Base-by-base conservation (phyloP, 2,888 invertebrate species). In the Eumacrocentrus americanus region DNA sequence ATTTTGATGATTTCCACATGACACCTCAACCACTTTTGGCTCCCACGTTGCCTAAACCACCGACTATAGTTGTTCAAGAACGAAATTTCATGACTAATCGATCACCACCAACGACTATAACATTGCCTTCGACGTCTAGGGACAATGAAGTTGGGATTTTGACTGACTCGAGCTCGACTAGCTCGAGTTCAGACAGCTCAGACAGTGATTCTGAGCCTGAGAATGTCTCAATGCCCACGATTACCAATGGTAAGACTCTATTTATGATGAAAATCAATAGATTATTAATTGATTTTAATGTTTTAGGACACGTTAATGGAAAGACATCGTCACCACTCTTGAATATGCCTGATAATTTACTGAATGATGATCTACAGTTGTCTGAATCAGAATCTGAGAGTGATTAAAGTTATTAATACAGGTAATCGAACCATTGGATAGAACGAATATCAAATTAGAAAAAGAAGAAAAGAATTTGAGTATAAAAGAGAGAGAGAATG, bases 331-430 rank as follows among this genome's bases (percentile, higher is more conserved):
- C 73, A 16, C 77, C 80, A 44, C 72, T 75, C 9, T 69, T 78
- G 54, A 73, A 84, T 34, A 81, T 88, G 77, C 86, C 87, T 12
- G 84, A 86, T 72, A 88, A 89, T 82, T 83, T 91, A 63, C 85
- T 94, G 71, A 91, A 89, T 76, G 91, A 92, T 76, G 94, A 94
- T 82, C 86, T 94, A 74, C 91, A 92, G 83, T 85, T 94, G 74
- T 94, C 93, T 52, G 92, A 92, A 83, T 91, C 92, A 37, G 92
- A 91, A 76, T 91, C 91, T 73, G 92, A 92, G 81, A 88, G 51
- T 23, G 51, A 53, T 53, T 53, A 38, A 53, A 42, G n/a, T 53
- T 11, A 53, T 14, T 22, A 46, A 46, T 14, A 46, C 4, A 29
- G 9, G 4, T 29, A 29, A 29, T 29, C 29, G 29, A 29, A 9